Conservation (phyloP, 2,113 vertebrate genomes). For the Hippotragus niger region DNA sequence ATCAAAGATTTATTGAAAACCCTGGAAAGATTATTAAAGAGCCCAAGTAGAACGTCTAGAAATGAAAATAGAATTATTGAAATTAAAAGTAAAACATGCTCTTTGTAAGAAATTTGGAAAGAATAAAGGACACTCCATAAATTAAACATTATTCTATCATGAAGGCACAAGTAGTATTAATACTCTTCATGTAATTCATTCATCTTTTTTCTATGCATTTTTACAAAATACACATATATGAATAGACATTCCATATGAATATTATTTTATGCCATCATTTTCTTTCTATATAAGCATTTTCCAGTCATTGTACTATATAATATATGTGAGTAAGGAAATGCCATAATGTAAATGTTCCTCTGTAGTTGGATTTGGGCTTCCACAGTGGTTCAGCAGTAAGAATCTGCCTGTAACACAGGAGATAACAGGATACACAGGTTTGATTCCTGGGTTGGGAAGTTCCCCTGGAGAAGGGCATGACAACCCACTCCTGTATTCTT, state of each 20-base stretch:
- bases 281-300: neutral
- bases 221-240: neutral
- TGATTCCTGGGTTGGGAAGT: neutral
- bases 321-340: neutral
- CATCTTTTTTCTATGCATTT: neutral
- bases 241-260: neutral
- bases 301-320: neutral
- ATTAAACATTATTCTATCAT: neutral
- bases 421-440: neutral
- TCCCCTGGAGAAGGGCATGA: neutral
- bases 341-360: neutral
- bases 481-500: neutral
- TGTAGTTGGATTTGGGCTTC: neutral
- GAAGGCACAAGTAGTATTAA: neutral
- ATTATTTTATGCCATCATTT: slow-evolving; percentile 11
- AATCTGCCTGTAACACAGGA: neutral
- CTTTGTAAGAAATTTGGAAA: neutral
- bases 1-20: neutral
- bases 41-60: neutral
- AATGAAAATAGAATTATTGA: neutral
- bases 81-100: neutral
- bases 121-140: neutral
- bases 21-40: neutral
- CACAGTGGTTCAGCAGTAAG: neutral
- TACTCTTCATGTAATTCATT: neutral